Percentiles rank a stretch among this genome's conserved stretches.
These are phyloP conservation scores for Bujurquina vittata DNA, from an alignment of 2,113 vertebrate species.

Conservation along the genomic window DNA sequence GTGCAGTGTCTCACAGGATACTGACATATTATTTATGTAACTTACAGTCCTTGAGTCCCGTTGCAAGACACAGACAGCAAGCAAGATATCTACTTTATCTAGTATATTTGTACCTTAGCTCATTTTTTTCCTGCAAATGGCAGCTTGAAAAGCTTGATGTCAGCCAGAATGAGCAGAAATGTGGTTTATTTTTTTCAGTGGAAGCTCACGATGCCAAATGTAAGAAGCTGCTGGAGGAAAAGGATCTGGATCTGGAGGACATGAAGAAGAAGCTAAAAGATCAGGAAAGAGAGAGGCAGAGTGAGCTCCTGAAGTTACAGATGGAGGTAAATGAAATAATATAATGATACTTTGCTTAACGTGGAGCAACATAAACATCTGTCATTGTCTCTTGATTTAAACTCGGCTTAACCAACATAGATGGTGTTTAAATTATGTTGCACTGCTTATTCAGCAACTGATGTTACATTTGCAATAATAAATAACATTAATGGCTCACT, in stretches of 20 bases:
- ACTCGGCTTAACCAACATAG: not conserved
- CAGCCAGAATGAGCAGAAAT: not conserved
- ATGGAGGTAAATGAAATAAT: constrained; percentile 84
- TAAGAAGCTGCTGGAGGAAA: constrained; percentile 78
- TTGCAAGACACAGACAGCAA: not conserved
- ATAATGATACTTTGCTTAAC: not conserved
- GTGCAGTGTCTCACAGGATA: not conserved
- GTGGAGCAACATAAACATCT: not conserved
- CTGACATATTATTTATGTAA: not conserved
- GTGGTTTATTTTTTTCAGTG: constrained; percentile 73
- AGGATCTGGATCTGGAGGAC: constrained; percentile 83
- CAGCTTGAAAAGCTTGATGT: not conserved
- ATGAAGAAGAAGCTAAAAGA: constrained; percentile 84
- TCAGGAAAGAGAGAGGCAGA: constrained; percentile 89
- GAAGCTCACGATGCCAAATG: constrained; percentile 83
- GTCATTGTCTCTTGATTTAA: not conserved
- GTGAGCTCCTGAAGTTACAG: constrained; percentile 89
- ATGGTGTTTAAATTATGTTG: not conserved
- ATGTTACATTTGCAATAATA: not conserved
- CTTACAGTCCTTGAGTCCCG: not conserved
- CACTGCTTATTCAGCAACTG: not conserved
- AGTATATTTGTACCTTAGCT: not conserved
- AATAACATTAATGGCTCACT: not conserved
- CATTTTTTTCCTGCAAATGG: not conserved
- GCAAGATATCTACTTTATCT: not conserved